Evolutionary conservation across 1,140 invertebrate genomes (phyloP).

Genomic region (Bombus terrestris): DNA sequence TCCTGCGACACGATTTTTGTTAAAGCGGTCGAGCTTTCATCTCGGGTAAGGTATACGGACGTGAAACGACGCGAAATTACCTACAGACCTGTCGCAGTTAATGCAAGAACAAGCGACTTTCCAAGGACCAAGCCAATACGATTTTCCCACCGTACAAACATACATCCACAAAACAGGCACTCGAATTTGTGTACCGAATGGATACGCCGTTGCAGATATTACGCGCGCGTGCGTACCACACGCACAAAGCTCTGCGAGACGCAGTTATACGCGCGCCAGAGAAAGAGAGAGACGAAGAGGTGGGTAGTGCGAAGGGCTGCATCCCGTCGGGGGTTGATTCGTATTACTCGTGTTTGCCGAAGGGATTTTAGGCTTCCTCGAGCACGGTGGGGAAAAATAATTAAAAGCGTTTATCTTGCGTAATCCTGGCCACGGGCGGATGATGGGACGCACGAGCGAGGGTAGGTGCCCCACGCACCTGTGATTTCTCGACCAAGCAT

Average conservation of each 20-base stretch:
- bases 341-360: constrained; percentile 66
- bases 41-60: accelerated
- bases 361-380: constrained; percentile 63
- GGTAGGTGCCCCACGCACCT: constrained; percentile 10
- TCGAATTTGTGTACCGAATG: neutral
- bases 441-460: constrained; percentile 6
- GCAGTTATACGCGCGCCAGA: constrained; percentile 6
- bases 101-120: neutral
- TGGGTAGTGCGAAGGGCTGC: constrained; percentile 42
- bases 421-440: constrained; percentile 46
- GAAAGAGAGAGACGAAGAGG: neutral
- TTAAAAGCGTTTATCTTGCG: constrained; percentile 72
- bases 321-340: constrained; percentile 53
- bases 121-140: neutral
- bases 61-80: no score
- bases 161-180: neutral
- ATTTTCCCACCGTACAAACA: neutral
- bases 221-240: constrained; percentile 39
- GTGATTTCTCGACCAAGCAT: constrained; percentile 12
- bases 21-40: neutral
- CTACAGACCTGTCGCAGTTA: accelerated
- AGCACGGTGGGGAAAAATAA: constrained; percentile 69
- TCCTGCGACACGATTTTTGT: neutral
- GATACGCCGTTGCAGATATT: constrained; percentile 36
- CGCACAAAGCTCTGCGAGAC: constrained; percentile 8